phyloP scores from a whole-genome alignment of 2,797 vertebrate species.

The Cygnus olor region DNA sequence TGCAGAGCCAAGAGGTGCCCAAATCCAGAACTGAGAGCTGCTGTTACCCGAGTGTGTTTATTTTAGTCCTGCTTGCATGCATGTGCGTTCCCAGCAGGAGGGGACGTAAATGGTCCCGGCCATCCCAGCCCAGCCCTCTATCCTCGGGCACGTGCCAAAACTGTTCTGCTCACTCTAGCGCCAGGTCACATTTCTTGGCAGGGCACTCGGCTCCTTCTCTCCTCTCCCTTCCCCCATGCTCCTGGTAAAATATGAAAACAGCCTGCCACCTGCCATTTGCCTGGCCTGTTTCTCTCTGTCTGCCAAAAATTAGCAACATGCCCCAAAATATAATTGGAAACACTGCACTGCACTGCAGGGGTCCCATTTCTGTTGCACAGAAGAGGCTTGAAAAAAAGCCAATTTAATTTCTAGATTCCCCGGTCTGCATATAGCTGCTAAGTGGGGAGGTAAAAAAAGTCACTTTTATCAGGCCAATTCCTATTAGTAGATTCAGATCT shows the following conservation, averaged over 20 bases:
- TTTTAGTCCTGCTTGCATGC: neutral
- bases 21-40: neutral
- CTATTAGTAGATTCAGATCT: slow-evolving; percentile 57
- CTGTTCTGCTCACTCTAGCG: neutral
- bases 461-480: slow-evolving; percentile 55
- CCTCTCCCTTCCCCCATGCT: slow-evolving; percentile 34
- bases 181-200: slow-evolving; percentile 46
- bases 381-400: slow-evolving; percentile 61
- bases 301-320: slow-evolving; percentile 68
- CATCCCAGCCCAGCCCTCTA: slow-evolving; percentile 6
- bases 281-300: slow-evolving; percentile 28
- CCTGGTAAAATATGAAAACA: slow-evolving; percentile 49
- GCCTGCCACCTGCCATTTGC: slow-evolving; percentile 71
- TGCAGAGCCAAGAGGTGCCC: neutral
- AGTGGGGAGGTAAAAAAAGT: slow-evolving; percentile 16
- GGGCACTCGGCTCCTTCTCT: neutral
- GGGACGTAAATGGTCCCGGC: neutral
- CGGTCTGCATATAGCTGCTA: slow-evolving; percentile 10
- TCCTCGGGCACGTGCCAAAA: neutral
- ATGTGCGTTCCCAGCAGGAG: neutral
- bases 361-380: slow-evolving; percentile 39
- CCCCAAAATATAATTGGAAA: slow-evolving; percentile 71
- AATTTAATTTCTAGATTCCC: slow-evolving; percentile 68
- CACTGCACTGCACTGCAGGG: slow-evolving; percentile 56
- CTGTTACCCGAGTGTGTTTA: fast-evolving